Evolutionary conservation across 2,888 invertebrate genomes (phyloP), one percentile per base, ranked within the genome.

Genomic region (Hedya salicella): DNA sequence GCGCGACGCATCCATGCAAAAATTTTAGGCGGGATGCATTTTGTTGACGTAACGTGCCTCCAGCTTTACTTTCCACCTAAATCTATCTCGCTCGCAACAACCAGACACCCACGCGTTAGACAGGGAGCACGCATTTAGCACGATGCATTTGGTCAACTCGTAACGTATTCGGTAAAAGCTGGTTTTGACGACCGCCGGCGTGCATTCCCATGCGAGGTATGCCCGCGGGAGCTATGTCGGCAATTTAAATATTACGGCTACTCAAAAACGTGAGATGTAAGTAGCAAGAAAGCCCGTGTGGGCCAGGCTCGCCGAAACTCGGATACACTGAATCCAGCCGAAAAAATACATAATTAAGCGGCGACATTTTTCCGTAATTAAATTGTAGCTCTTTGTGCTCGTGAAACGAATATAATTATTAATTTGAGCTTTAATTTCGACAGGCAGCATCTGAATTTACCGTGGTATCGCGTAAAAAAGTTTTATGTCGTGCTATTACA

Each of bases 11-110:
- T 91, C 84, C 87, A 89, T 91, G 91, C 91, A 88, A 90, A 57
- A 92, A 91, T 91, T 91, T 91, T 91, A 89, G 91, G 91, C 87
- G 88, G 91, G 90, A 91, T 91, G 91, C 91, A 89, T 85, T 88
- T 48, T 81, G 81, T 79, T 82, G 82, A 86, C 83, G 83, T 86
- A 85, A 88, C 81, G 78, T 75, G 74, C 77, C 78, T 77, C 80
- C 86, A 87, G 87, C 75, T 78, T 81, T 80, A 83, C 86, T 88
- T 88, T 87, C 85, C 82, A 85, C 82, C 76, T 68, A 74, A 76
- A 79, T 80, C 79, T 87, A 87, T 86, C 87, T 88, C 57, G 19
- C 87, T 88, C 86, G 76, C 71, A 73, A 69, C 76, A 73, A 74
- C 73, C 73, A 75, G 69, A 72, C 74, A 72, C 74, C 78, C 73